A percentile compares a stretch with the other conserved stretches of the same genome.
Conservation (phyloP, 1,140 invertebrate species). For the Atta cephalotes region DNA sequence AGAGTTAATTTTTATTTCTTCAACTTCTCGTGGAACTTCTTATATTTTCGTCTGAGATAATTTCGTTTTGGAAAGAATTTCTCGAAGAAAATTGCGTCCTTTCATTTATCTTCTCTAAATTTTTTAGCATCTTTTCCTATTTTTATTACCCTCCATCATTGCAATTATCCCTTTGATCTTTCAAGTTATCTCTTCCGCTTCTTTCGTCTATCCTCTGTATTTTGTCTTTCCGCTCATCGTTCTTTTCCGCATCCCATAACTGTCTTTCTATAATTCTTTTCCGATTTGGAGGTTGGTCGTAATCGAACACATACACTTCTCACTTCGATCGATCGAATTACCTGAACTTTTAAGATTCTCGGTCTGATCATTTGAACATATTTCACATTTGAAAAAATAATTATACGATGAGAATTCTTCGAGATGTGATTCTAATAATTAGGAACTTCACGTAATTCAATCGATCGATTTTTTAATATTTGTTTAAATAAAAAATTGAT, state of each 20-base stretch:
- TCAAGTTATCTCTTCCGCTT: constrained; percentile 1
- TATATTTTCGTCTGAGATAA: constrained; percentile 42
- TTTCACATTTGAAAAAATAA: constrained; percentile 12
- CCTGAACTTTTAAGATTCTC: constrained; percentile 62
- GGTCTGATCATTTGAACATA: constrained; percentile 52
- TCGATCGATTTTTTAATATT: constrained; percentile 7
- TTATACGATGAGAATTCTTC: background rate
- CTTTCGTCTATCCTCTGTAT: constrained; percentile 3
- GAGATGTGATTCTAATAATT: background rate
- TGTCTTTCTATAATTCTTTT: constrained; percentile 66
- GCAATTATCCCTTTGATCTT: constrained; percentile 13
- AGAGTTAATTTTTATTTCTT: constrained; percentile 41
- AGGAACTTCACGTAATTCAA: background rate
- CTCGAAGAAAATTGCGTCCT: constrained; percentile 37
- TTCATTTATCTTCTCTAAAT: constrained; percentile 60
- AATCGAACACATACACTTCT: constrained; percentile 69
- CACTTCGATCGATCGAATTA: constrained; percentile 66
- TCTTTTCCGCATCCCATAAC: constrained; percentile 1
- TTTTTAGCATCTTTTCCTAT: constrained; percentile 54
- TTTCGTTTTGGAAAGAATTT: constrained; percentile 48
- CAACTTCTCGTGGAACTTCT: constrained; percentile 31
- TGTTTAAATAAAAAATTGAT: background rate
- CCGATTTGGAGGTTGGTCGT: constrained; percentile 60
- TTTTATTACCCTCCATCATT: constrained; percentile 40
- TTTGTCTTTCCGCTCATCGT: constrained; percentile 23